Base-by-base conservation (phyloP, 2,888 invertebrate species). In the Paralinhomoeus sp. region DNA sequence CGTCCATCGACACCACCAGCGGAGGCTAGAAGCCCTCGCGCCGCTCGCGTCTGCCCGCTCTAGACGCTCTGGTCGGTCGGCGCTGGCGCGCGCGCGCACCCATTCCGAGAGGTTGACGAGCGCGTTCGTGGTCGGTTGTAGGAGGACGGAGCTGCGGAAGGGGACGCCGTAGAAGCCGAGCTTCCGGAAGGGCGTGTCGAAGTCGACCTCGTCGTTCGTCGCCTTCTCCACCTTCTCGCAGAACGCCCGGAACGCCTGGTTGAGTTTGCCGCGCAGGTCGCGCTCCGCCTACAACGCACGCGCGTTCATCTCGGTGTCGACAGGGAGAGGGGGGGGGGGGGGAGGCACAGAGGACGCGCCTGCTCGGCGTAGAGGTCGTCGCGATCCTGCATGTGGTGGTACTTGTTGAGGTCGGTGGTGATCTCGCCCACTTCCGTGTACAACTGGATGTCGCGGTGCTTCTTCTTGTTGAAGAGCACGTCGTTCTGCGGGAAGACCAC, bases 371-470 rank as follows among this genome's bases (percentile, higher is more conserved):
- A 87, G 47, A 97, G 70, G 69, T 99, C 97, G 65, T 99, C 97
- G 37, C 93, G 73, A 67, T 99, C 97, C 91, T 97, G 93, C 91
- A 97, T 93, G 65, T 97, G 91, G 63, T 97, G 93, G 64, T 93
- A 91, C 65, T 97, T 99, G 38, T 93, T 93, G 56, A 99, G 72
- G 71, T 99, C 97, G 0, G 97, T 99, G 0, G 93, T 93, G 47
- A 97, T 91, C 69, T 99, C 97, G 57, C 97, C 97, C 43, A 97
- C 97, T 69, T 97, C 97, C 1, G 97, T 97, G 65, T 93, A 99
- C 69, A 99, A 97, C 64, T 99, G 93, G 5, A 97, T 91, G 67
- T 97, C 93, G 1, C 83, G 76, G 57, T 97, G 93, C 61, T 99
- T 93, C 73, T 97, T 97, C 69, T 89, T 89, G 54, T 93, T 93